Evolutionary conservation across 2,797 vertebrate species (phyloP), one percentile per base, ranked within the genome.

Genomic region (Pseudochaenichthys georgianus): DNA sequence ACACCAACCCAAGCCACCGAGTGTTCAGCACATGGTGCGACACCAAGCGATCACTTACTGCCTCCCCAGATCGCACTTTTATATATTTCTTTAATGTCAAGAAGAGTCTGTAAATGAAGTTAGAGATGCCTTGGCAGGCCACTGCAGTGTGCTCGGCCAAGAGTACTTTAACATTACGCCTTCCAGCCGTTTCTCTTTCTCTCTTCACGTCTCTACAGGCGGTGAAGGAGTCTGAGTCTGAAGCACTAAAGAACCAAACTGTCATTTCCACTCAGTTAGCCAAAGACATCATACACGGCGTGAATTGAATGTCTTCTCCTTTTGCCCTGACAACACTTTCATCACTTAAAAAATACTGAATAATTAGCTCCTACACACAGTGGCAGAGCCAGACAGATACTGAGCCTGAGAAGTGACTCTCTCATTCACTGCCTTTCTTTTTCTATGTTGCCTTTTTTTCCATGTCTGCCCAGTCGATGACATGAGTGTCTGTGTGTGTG

Each of bases 91-190:
- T 74, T 86, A 87, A 87, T 65, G 54, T 92, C 87, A 90, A 77
- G 55, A 82, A 28, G 80, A 79, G 87, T 90, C 94, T 94, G 93
- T 89, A 90, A 93, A 94, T 93, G 85, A 92, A 90, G 77, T 94
- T 91, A 91, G 86, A 63, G 81, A 83, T 83, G 88, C 74, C 75
- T 90, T 93, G 91, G 91, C 89, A 64, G 70, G 63, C 46, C 1
- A 21, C 42, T 51, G 34, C 54, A 66, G 71, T 19, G 12, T 2
- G 3, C 19, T 43, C 83, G 86, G 90, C 93, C 93, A 94, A 70
- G 43, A 45, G 77, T 69, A 63, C 87, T 84, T 88, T 85, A 83
- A 75, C 82, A 77, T 73, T 60, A 47, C 60, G 54, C 71, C 81
- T 85, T 77, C 67, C 72, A 72, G 70, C 65, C 66, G 50, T 86